Evolutionary conservation across 2,888 invertebrate species (phyloP).

Genomic region (Spisula solida): DNA sequence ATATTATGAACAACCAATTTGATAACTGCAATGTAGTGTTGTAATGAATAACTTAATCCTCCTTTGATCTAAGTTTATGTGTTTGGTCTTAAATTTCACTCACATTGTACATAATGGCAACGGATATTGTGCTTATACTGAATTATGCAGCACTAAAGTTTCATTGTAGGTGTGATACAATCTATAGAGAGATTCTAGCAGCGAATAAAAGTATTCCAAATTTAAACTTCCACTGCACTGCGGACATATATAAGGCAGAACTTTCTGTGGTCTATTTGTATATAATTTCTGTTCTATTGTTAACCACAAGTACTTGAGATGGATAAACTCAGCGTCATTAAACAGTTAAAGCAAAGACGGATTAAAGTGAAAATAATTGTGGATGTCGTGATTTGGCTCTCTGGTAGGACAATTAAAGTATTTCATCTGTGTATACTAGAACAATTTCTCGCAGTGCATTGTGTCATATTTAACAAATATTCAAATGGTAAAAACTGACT

Average conservation of each 20-base stretch:
- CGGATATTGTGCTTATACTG: too few relatives aligned
- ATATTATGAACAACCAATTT: too few relatives aligned
- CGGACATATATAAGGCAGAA: background rate
- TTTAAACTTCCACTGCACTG: background rate
- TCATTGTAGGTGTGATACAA: background rate
- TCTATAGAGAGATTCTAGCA: background rate
- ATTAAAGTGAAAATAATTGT: constrained; percentile 16
- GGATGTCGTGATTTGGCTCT: constrained; percentile 2
- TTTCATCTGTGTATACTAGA: background rate
- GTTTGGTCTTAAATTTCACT: too few relatives aligned
- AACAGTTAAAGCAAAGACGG: background rate
- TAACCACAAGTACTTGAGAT: background rate
- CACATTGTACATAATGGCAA: too few relatives aligned
- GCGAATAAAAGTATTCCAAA: background rate
- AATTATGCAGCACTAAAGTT: background rate
- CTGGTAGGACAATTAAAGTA: background rate
- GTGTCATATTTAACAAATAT: too few relatives aligned
- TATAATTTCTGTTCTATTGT: background rate
- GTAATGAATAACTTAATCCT: too few relatives aligned
- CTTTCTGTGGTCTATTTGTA: background rate
- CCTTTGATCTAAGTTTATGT: too few relatives aligned
- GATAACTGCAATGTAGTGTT: too few relatives aligned
- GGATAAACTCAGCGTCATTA: background rate
- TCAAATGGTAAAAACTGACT: too few relatives aligned
- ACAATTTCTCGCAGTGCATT: too few relatives aligned